Conservation (phyloP, 2,113 vertebrate species). For the Chionis minor region DNA sequence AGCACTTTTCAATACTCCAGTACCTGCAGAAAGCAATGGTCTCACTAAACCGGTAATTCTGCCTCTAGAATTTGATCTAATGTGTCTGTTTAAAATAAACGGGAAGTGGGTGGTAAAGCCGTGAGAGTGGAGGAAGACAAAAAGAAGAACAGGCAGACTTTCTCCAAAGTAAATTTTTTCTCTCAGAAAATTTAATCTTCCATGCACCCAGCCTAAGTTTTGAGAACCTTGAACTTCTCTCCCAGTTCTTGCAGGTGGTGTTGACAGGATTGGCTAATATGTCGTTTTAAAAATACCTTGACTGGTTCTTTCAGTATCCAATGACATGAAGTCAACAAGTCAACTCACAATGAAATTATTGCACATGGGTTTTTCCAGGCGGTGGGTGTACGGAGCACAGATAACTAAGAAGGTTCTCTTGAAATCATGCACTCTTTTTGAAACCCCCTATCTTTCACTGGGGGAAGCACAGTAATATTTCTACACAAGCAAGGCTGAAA, state of each 20-base stretch:
- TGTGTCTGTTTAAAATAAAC: not conserved
- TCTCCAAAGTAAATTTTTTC: not conserved
- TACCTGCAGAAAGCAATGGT: not conserved
- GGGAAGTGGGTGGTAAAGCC: not conserved
- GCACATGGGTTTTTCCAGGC: not conserved
- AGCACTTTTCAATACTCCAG: not conserved
- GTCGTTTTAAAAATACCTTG: constrained; percentile 9
- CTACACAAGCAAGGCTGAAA: not conserved
- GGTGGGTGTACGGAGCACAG: not conserved
- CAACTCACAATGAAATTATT: not conserved
- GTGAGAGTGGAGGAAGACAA: not conserved
- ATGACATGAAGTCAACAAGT: not conserved
- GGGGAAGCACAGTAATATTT: not conserved
- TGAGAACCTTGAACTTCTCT: not conserved
- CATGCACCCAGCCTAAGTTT: not conserved
- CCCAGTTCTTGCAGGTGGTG: not conserved
- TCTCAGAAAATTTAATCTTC: not conserved
- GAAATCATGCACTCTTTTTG: not conserved
- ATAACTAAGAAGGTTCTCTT: not conserved
- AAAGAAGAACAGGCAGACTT: not conserved
- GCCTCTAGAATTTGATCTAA: not conserved
- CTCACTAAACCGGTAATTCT: not conserved
- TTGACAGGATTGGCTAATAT: constrained; percentile 14
- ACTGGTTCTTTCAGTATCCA: not conserved
- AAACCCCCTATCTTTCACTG: not conserved